Evolutionary conservation across 2,888 invertebrate species (phyloP).

Genomic region (Psococerastis gibbosa): DNA sequence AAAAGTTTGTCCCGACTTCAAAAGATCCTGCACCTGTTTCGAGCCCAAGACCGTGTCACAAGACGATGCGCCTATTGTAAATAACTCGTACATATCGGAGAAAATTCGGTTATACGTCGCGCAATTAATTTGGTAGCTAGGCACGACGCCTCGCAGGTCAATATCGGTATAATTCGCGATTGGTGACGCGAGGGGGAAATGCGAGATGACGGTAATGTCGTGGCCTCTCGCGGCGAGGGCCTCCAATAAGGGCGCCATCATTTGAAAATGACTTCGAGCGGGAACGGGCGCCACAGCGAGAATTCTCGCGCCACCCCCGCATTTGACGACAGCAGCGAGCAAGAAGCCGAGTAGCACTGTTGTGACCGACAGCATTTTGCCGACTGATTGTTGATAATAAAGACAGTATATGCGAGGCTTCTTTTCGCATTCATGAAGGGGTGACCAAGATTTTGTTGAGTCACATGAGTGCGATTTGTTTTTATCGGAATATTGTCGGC

Average conservation of each 20-base stretch:
- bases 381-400: too few relatives aligned
- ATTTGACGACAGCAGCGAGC: too few relatives aligned
- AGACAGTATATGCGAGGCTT: too few relatives aligned
- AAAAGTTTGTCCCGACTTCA: constrained; percentile 1
- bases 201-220: constrained; percentile 17
- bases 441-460: too few relatives aligned
- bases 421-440: too few relatives aligned
- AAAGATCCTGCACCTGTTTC: neutral
- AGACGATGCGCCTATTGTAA: neutral
- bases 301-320: constrained; percentile 13
- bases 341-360: too few relatives aligned
- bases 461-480: too few relatives aligned
- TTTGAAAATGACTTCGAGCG: constrained; percentile 18
- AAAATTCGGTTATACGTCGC: neutral
- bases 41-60: neutral
- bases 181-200: constrained; percentile 14
- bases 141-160: neutral
- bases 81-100: neutral
- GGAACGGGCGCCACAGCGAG: constrained; percentile 17
- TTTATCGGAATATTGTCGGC: too few relatives aligned
- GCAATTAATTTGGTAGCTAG: neutral
- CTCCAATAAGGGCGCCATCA: constrained; percentile 17
- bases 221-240: constrained; percentile 19
- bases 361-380: too few relatives aligned
- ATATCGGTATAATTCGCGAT: constrained; percentile 13